These are phyloP conservation scores for Timema podura DNA, from an alignment of 2,888 invertebrate genomes.

Conservation along the genomic window DNA sequence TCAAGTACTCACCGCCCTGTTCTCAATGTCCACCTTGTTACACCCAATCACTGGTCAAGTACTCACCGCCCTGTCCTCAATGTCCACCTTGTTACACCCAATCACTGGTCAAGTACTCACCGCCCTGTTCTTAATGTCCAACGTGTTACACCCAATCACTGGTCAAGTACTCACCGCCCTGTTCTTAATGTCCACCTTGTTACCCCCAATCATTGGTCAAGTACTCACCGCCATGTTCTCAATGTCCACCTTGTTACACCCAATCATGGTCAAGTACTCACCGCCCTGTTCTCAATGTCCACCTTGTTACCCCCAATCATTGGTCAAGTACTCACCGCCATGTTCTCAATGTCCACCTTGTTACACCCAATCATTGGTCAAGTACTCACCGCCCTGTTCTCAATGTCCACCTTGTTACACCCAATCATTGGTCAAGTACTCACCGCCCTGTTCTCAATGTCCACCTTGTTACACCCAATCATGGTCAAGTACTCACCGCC, in stretches of 20 bases:
- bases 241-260: constrained; percentile 91
- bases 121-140: constrained; percentile 85
- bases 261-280: constrained; percentile 44
- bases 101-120: constrained; percentile 49
- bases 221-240: constrained; percentile 77
- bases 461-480: constrained; percentile 81
- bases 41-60: constrained; percentile 42
- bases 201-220: constrained; percentile 54
- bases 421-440: constrained; percentile 38
- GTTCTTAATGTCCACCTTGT: constrained; percentile 92
- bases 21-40: constrained; percentile 94
- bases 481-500: constrained; percentile 56
- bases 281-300: constrained; percentile 85
- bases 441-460: constrained; percentile 84
- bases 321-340: constrained; percentile 59
- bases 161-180: constrained; percentile 61
- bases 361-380: constrained; percentile 55
- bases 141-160: constrained; percentile 72
- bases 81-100: constrained; percentile 87
- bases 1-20: constrained; percentile 65
- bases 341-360: constrained; percentile 90
- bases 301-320: constrained; percentile 80
- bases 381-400: constrained; percentile 73
- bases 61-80: constrained; percentile 82
- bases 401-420: constrained; percentile 94